A percentile compares a stretch with the other conserved stretches of the same genome.
These are phyloP conservation scores for Gadus macrocephalus DNA, from an alignment of 2,113 vertebrate genomes.

Conservation along the genomic window DNA sequence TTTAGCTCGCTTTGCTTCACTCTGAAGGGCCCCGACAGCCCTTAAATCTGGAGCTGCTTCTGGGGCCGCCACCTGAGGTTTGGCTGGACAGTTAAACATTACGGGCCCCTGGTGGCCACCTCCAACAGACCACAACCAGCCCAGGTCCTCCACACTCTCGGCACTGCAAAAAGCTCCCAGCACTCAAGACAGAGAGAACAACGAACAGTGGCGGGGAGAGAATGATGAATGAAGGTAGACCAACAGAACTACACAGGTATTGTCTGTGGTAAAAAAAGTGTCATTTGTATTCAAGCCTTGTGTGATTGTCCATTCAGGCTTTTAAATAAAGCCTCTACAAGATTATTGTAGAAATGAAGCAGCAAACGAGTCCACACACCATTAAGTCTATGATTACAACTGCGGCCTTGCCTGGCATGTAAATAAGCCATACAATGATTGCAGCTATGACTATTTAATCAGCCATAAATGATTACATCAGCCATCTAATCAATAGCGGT, in stretches of 20 bases:
- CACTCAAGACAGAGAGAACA: background rate
- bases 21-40: too few relatives aligned
- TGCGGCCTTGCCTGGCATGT: slow-evolving; percentile 23
- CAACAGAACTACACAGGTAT: background rate
- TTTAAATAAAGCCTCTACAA: slow-evolving; percentile 50
- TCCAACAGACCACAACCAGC: too few relatives aligned
- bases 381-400: slow-evolving; percentile 58
- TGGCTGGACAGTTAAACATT: too few relatives aligned
- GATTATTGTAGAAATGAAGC: slow-evolving; percentile 55
- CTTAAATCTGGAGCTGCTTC: too few relatives aligned
- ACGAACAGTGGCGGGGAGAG: background rate
- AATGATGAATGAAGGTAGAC: background rate
- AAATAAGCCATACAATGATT: slow-evolving; percentile 34
- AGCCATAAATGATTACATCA: slow-evolving; percentile 47
- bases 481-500: slow-evolving; percentile 53
- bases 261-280: background rate
- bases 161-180: too few relatives aligned
- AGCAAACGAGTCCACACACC: slow-evolving; percentile 44
- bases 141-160: too few relatives aligned
- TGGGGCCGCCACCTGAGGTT: too few relatives aligned
- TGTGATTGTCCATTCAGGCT: slow-evolving; percentile 40
- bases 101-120: too few relatives aligned
- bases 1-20: too few relatives aligned
- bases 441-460: slow-evolving; percentile 48
- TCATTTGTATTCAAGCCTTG: slow-evolving; percentile 37